phyloP scores from a whole-genome alignment of 30 jellyfish, hydroid and myxozoan genomes.

The Aurelia sp. region DNA sequence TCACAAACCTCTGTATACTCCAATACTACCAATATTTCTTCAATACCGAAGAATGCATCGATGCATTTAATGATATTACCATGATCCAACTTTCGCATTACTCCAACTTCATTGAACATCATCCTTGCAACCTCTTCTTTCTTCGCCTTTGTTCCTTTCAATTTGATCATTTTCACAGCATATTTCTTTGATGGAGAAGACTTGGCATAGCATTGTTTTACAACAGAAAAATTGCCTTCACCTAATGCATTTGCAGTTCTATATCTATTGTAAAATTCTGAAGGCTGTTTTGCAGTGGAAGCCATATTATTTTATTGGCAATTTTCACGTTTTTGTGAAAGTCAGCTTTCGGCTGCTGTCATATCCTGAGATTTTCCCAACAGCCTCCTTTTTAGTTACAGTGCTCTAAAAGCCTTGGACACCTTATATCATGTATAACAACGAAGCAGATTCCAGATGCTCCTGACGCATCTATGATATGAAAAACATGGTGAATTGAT shows the following conservation, averaged over 20 bases:
- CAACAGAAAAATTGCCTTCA: slow-evolving; percentile 79
- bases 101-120: slow-evolving; percentile 42
- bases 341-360: too few relatives aligned
- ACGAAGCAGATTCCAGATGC: too few relatives aligned
- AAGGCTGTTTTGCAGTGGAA: slow-evolving; percentile 10
- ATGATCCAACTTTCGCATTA: slow-evolving; percentile 61
- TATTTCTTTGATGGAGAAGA: neutral
- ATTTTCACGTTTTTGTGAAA: too few relatives aligned
- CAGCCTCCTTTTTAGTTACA: too few relatives aligned
- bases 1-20: slow-evolving; percentile 77
- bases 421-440: too few relatives aligned
- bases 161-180: slow-evolving; percentile 70
- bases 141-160: slow-evolving; percentile 27
- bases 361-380: too few relatives aligned
- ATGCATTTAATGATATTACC: slow-evolving; percentile 57
- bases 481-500: too few relatives aligned
- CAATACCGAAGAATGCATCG: slow-evolving; percentile 65
- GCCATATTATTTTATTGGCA: neutral
- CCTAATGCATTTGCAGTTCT: slow-evolving; percentile 58
- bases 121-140: slow-evolving; percentile 16
- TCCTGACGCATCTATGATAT: too few relatives aligned
- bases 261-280: slow-evolving; percentile 43
- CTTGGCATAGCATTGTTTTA: slow-evolving; percentile 53
- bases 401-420: too few relatives aligned
- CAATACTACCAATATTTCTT: slow-evolving; percentile 49